Evolutionary conservation across 2,797 vertebrate species (phyloP), one percentile per base, ranked within the genome.

Genomic region (Helicolenus hilgendorfi): DNA sequence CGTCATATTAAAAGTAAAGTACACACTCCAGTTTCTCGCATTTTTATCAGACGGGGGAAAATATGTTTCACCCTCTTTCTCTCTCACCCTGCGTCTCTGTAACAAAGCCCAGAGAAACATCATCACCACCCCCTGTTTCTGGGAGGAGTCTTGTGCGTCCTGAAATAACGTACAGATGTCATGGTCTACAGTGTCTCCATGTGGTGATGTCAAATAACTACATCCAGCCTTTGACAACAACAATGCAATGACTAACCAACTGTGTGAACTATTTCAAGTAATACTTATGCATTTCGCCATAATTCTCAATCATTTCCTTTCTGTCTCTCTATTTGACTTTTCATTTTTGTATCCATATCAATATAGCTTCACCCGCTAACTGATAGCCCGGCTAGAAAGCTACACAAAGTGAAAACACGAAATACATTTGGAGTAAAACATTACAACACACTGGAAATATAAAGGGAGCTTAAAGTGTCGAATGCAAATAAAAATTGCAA

Each of bases 171-270:
- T n/a, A 0, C 2, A 75, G 3, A 89, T 89, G 82, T 49, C 13
- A 75, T 80, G 90, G 90, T 91, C 87, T 89, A 63, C 27, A 87
- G 29, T 85, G 87, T 63, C 84, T 11, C 31, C 85, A 6, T 31
- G 85, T 90, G 90, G 74, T 6, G 6, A 31, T 7, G 0, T 35
- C 0, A 20, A 22, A 33, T 7, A 29, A 70, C 45, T 75, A 11
- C 77, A 84, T 69, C 27, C 20, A 45, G 14, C 31, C 14, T 41
- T 13, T 31, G 9, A 33, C 3, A 41, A 9, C 0, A 26, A 24
- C 8, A 45, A 5, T 13, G 20, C 0, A 67, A 22, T 11, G 0
- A n/a, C 9, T 35, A 11, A 24, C 2, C 4, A 18, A 9, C 20
- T 13, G 3, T 29, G 4, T 1, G 20, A 60, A 4, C 15, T 22